These are phyloP conservation scores for Poecilia gillii DNA, from an alignment of 2,797 vertebrate species.

Conservation along the genomic window DNA sequence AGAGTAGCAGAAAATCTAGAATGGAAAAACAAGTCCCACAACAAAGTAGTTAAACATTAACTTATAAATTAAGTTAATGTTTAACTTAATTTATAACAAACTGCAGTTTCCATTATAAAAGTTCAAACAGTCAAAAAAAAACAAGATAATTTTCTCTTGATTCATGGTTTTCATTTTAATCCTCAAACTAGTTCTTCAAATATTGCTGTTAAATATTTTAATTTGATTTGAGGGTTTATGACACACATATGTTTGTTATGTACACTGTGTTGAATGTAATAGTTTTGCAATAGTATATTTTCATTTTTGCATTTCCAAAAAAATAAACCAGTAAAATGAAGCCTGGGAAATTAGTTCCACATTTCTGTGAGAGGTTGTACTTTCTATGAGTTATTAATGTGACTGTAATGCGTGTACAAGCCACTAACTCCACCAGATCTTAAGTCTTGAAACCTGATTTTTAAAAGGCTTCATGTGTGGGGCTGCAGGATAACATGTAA, in stretches of 20 bases:
- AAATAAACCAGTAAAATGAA: not conserved
- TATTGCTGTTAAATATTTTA: not conserved
- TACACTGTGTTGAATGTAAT: not conserved
- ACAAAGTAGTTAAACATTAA: not conserved
- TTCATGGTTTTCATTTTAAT: not conserved
- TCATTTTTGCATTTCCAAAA: not conserved
- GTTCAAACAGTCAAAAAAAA: not conserved
- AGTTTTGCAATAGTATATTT: not conserved
- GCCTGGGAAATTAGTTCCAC: not conserved
- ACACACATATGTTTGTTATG: not conserved
- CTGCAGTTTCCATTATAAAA: not conserved
- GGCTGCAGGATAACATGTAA: slow-evolving; percentile 50
- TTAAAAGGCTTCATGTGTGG: slow-evolving; percentile 21
- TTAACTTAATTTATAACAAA: not conserved
- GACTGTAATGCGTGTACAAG: not conserved
- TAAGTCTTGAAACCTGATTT: not conserved
- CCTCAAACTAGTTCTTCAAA: not conserved
- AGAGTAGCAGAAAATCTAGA: not conserved
- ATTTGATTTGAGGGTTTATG: not conserved
- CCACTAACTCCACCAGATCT: not conserved
- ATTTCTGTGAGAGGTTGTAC: not conserved
- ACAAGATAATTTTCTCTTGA: not conserved
- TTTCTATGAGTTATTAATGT: not conserved
- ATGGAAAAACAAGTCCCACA: not conserved
- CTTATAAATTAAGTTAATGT: not conserved